Percentiles rank a stretch among this genome's conserved stretches.
Evolutionary conservation across 1,140 invertebrate species (phyloP).

Genomic region (Pteromalus puparum): DNA sequence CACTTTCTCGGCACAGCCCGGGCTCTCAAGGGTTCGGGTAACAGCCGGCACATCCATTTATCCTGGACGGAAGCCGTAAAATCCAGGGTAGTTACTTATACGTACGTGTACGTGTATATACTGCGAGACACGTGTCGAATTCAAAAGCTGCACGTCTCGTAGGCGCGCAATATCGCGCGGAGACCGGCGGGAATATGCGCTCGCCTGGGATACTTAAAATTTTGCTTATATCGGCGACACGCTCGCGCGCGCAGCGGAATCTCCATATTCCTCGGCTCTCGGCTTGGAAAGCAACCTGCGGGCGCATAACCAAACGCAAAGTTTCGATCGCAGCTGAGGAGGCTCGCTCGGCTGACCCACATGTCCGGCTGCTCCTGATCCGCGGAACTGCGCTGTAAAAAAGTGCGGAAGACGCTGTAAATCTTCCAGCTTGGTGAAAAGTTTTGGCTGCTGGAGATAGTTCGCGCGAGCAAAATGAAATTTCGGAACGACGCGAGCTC

Average conservation of each 20-base stretch:
- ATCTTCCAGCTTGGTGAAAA: slow-evolving; percentile 13
- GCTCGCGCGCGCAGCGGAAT: neutral
- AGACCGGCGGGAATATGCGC: neutral
- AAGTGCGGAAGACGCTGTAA: neutral
- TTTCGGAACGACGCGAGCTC: neutral
- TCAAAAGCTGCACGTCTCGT: neutral
- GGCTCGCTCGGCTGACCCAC: slow-evolving; percentile 19
- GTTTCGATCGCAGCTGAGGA: neutral
- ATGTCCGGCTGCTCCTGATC: neutral
- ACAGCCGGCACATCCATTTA: slow-evolving; percentile 30
- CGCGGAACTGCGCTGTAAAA: neutral
- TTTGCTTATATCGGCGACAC: neutral
- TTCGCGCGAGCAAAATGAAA: neutral
- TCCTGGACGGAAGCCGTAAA: slow-evolving; percentile 12
- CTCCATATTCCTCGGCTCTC: neutral
- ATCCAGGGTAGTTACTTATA: neutral
- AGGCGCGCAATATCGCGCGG: neutral
- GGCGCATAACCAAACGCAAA: neutral
- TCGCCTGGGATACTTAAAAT: slow-evolving; percentile 31
- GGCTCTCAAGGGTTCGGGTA: neutral
- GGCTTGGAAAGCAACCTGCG: neutral
- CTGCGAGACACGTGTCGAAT: neutral
- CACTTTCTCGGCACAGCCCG: neutral
- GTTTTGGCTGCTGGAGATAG: neutral
- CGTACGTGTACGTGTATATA: neutral